phyloP scores from a whole-genome alignment of 2,797 vertebrate species.

The Danio albolineatus region DNA sequence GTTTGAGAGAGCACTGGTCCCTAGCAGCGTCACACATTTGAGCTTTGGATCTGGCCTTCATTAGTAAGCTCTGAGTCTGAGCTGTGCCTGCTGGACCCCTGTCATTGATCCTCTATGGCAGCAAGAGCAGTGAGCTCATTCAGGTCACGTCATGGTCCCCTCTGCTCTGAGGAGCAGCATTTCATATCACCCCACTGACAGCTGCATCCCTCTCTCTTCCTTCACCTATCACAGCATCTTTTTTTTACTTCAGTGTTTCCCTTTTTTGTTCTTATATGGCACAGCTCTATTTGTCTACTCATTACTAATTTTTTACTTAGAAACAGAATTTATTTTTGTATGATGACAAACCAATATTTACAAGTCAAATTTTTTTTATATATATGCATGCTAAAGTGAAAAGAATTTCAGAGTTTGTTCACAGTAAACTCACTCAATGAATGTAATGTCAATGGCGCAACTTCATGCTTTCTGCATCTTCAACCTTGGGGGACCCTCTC shows the following conservation, averaged over 20 bases:
- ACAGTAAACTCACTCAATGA: slow-evolving; percentile 33
- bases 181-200: slow-evolving; percentile 74
- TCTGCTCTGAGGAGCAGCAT: slow-evolving; percentile 77
- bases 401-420: not conserved
- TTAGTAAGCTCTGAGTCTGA: slow-evolving; percentile 71
- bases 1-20: slow-evolving; percentile 22
- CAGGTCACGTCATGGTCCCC: slow-evolving; percentile 78
- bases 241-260: not conserved
- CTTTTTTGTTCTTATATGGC: not conserved
- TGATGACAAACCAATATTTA: not conserved
- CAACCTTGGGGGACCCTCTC: slow-evolving; percentile 25
- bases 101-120: slow-evolving; percentile 79
- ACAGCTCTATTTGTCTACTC: not conserved
- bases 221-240: not conserved
- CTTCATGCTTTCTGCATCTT: slow-evolving; percentile 13
- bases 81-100: slow-evolving; percentile 76
- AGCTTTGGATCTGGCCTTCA: slow-evolving; percentile 77
- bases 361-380: not conserved
- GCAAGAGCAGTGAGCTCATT: slow-evolving; percentile 71
- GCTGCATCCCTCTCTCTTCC: slow-evolving; percentile 68
- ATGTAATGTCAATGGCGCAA: slow-evolving; percentile 18
- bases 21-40: slow-evolving; percentile 70
- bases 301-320: not conserved
- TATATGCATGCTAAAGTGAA: not conserved
- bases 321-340: not conserved